A percentile compares a stretch with the other conserved stretches of the same genome.
Conservation (phyloP, 2,888 invertebrate species). For the Chrysopilus asiliformis region DNA sequence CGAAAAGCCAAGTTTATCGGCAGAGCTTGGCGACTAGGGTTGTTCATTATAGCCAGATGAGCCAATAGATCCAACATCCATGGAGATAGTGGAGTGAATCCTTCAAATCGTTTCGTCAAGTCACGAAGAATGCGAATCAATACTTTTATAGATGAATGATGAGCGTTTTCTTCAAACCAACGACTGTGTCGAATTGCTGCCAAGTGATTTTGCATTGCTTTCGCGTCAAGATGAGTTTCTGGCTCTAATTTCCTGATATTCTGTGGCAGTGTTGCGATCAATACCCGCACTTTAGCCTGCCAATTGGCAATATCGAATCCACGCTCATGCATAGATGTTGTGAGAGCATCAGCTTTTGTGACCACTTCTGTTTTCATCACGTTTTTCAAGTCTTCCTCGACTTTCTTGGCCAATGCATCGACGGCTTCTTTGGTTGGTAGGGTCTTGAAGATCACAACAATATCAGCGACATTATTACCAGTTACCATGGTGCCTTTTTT, state of each 20-base stretch:
- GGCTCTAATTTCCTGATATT: constrained; percentile 88
- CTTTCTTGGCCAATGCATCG: constrained; percentile 79
- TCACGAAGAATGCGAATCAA: constrained; percentile 89
- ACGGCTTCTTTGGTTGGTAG: constrained; percentile 92
- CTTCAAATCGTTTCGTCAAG: constrained; percentile 76
- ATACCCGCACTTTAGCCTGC: constrained; percentile 74
- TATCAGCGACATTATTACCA: constrained; percentile 89
- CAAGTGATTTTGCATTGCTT: constrained; percentile 74
- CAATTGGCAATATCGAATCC: constrained; percentile 83
- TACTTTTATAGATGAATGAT: constrained; percentile 92
- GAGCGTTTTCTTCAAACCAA: constrained; percentile 98
- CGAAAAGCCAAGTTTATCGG: constrained; percentile 85
- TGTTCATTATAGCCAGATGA: constrained; percentile 93
- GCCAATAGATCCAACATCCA: constrained; percentile 96
- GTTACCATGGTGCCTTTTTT: constrained; percentile 97
- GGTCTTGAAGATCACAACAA: constrained; percentile 93
- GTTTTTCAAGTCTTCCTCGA: constrained; percentile 71
- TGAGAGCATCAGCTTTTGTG: constrained; percentile 42
- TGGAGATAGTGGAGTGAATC: constrained; percentile 79
- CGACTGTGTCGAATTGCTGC: constrained; percentile 90
- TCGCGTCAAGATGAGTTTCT: constrained; percentile 61
- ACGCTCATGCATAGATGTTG: constrained; percentile 45
- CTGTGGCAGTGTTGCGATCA: constrained; percentile 88
- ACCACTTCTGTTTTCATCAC: constrained; percentile 49
- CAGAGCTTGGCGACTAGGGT: constrained; percentile 82